Base-by-base conservation (phyloP, 1,140 invertebrate genomes). In the Anastrepha obliqua region DNA sequence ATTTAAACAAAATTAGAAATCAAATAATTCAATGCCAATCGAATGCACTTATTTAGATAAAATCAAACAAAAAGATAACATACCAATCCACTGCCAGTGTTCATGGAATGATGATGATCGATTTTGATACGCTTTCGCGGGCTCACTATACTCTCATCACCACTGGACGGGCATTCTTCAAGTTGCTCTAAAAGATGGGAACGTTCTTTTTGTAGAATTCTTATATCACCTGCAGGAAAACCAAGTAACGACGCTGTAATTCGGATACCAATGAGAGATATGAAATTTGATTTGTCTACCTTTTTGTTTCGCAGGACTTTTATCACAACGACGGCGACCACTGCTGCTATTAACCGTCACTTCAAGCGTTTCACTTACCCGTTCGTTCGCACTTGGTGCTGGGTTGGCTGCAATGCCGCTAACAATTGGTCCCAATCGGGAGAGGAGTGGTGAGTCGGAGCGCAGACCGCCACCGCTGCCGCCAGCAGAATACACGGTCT, bases 91-190 rank as follows among this genome's bases (percentile, higher is more conserved):
- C 93, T 94, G 44, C 93, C 91, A 89, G 94, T 92, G 67, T 93
- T 93, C 29, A 93, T 89, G 91, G 90, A 91, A 90, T 91, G 92
- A 90, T 91, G 92, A 60, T 93, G 93, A 89, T 96, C 95, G 64
- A 95, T 93, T 91, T 96, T 96, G 55, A 94, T 92, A 55, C 95
- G 94, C 91, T 96, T 96, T 90, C 96, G 95, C 20, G 94, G 94
- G 51, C 95, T 95, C 90, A 95, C 95, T 88, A 95, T 94, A 87
- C 94, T 93, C 90, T 96, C 95, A 91, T 96, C 96, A 60, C 96
- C 96, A 90, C 96, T 96, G 90, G 96, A 96, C 87, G 94, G 95
- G 93, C 95, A 96, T 89, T 96, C 96, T 90, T 96, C 96, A 62
- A 96, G 94, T 90, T 96, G 96, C 90, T 96, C 96, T 39, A 96